Evolutionary conservation across 2,888 invertebrate genomes (phyloP).

Genomic region (Ichneumon xanthorius): DNA sequence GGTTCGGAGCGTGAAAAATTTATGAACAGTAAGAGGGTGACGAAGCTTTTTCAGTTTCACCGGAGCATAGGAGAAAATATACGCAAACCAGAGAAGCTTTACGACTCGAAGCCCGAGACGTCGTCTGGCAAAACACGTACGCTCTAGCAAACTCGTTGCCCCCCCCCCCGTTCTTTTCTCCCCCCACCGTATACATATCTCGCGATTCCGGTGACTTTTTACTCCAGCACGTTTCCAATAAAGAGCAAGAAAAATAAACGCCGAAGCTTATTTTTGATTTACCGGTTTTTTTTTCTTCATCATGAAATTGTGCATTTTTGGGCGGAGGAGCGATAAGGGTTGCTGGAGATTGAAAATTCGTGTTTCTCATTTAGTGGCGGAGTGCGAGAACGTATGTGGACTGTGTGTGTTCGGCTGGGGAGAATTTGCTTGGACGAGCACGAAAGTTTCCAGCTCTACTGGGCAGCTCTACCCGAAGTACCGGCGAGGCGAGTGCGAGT

Average conservation of each 20-base stretch:
- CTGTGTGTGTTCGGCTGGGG: background rate
- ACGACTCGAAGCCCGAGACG: conserved; percentile 52
- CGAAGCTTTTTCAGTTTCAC: conserved; percentile 49
- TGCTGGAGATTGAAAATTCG: conserved; percentile 44
- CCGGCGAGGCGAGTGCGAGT: conserved; percentile 9
- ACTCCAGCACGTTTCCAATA: conserved; percentile 69
- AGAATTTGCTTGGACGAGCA: conserved; percentile 57
- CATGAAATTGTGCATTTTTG: conserved; percentile 15
- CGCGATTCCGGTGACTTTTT: conserved; percentile 54
- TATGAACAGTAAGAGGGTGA: conserved; percentile 58
- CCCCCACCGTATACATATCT: background rate
- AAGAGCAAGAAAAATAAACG: conserved; percentile 59
- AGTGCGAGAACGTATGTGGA: background rate
- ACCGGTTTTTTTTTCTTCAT: conserved; percentile 19
- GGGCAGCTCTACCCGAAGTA: conserved; percentile 23
- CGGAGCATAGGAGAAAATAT: conserved; percentile 14
- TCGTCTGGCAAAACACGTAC: conserved; percentile 45
- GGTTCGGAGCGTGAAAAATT: conserved; percentile 47
- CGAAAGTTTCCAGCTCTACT: conserved; percentile 37
- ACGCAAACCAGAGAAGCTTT: conserved; percentile 39
- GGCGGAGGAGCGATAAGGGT: background rate
- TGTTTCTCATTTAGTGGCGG: conserved; percentile 25
- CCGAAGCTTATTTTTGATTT: conserved; percentile 43
- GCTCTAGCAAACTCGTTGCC: conserved; percentile 5
- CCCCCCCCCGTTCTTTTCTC: conserved; percentile 13